Conservation (phyloP, 1,140 invertebrate species). For the Drosophila sucinea region DNA sequence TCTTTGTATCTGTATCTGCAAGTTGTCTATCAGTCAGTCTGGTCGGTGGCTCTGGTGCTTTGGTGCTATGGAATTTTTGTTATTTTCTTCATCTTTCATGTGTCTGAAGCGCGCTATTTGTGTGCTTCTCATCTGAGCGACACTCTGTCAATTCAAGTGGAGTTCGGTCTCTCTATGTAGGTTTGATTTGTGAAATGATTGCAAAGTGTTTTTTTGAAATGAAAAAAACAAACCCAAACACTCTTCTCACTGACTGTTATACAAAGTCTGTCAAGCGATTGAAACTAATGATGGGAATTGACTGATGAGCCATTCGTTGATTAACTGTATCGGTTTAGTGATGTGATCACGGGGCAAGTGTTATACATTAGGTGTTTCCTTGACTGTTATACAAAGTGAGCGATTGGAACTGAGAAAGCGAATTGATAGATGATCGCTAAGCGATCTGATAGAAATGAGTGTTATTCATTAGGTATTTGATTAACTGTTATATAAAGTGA, state of each 20-base stretch:
- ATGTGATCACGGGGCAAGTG: too few relatives aligned
- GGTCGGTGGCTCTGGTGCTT: background rate
- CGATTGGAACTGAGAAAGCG: too few relatives aligned
- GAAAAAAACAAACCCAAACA: background rate
- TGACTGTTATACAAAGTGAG: background rate
- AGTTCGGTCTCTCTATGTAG: slow-evolving; percentile 10
- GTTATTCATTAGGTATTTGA: too few relatives aligned
- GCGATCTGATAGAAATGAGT: too few relatives aligned
- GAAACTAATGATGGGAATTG: background rate
- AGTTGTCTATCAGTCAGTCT: slow-evolving; percentile 22
- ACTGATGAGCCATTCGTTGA: background rate
- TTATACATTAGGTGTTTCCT: too few relatives aligned
- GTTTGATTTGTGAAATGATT: slow-evolving; percentile 10
- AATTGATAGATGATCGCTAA: too few relatives aligned
- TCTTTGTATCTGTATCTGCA: slow-evolving; percentile 26
- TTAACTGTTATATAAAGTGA: too few relatives aligned
- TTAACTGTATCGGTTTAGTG: background rate
- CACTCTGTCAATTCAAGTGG: slow-evolving; percentile 25
- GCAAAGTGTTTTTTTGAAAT: slow-evolving; percentile 8
- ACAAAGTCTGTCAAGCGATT: background rate
- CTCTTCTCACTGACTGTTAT: background rate
- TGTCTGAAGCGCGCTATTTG: too few relatives aligned
- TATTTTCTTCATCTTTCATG: slow-evolving; percentile 19
- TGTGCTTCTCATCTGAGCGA: slow-evolving; percentile 11
- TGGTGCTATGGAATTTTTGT: slow-evolving; percentile 11